Base-by-base conservation (phyloP, 1,140 invertebrate species). In the Drosophila bocki region DNA sequence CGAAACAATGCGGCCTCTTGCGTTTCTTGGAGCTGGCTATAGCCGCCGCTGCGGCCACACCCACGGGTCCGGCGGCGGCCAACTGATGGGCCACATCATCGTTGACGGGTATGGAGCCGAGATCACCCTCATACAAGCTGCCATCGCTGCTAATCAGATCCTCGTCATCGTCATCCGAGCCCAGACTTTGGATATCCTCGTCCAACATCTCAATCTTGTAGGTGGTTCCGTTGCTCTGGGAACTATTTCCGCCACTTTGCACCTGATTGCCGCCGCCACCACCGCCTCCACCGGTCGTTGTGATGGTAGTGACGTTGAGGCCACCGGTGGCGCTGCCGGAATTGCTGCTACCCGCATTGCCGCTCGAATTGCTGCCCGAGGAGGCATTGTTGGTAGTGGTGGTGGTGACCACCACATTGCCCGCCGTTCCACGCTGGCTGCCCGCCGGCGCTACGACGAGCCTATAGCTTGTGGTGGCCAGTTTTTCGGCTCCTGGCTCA, bases 1-100 rank as follows among this genome's bases (percentile, higher is more conserved):
- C 98, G 94, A 99, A 99, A 83, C 97, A 97, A 93, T 99, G 98
- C 37, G 98, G 98, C 83, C 98, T 94, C 94, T 99, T 99, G 75
- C 98, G 95, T 91, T 99, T 99, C 92, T 99, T 99, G 0, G 98
- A 97, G 15, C 98, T 98, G 8, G 98, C 97, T 80, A 99, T 99
- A 15, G 98, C 98, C 32, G 98, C 98, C 6, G 98, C 98, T 19
- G 98, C 98, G 12, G 98, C 98, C 91, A 99, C 98, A 26, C 98
- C 98, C 64, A 99, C 96, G 0, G 98, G 98, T 96, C 98, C 98
- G 93, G 98, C 98, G 83, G 98, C 98, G 57, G 98, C 98, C 79
- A 99, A 94, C 93, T 99, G 98, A 91, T 98, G 97, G 75, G 98
- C 99, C 62, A 99, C 97, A 92, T 99, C 98, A 94, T 98, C 97